Evolutionary conservation across 2,113 vertebrate species (phyloP).

Genomic region (Anguilla rostrata): DNA sequence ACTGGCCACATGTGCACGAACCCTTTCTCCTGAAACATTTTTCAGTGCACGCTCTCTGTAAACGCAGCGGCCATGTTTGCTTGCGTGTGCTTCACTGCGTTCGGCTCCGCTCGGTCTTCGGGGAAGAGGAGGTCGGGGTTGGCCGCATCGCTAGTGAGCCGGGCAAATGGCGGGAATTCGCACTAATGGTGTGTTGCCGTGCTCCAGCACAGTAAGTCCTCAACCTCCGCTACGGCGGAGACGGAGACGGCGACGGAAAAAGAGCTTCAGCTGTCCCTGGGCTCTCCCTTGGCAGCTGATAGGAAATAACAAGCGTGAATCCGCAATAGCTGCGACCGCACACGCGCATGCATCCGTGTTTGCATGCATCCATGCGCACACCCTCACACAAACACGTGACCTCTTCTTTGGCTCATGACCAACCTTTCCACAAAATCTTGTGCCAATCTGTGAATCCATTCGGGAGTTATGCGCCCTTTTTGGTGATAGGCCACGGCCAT

Average conservation of each 20-base stretch:
- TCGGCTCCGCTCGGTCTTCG: background rate
- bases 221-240: constrained; percentile 13
- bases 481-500: too few species aligned
- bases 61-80: background rate
- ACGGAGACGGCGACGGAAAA: constrained; percentile 24
- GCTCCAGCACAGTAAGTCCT: constrained; percentile 31
- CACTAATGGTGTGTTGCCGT: constrained; percentile 37
- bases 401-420: too few species aligned
- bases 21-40: too few species aligned
- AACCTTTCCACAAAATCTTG: too few species aligned
- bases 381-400: too few species aligned
- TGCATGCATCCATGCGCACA: too few species aligned
- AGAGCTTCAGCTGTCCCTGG: constrained; percentile 19
- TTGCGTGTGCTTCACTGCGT: background rate
- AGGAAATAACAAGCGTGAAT: constrained; percentile 32
- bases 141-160: background rate
- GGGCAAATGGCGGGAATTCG: constrained; percentile 40
- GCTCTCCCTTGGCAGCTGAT: constrained; percentile 36
- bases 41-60: background rate
- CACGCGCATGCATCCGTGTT: too few species aligned
- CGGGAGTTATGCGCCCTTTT: too few species aligned
- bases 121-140: background rate
- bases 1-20: background rate
- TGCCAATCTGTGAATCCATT: too few species aligned
- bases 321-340: background rate